Evolutionary conservation across 2,113 vertebrate species (phyloP).

Genomic region (Mobula birostris): DNA sequence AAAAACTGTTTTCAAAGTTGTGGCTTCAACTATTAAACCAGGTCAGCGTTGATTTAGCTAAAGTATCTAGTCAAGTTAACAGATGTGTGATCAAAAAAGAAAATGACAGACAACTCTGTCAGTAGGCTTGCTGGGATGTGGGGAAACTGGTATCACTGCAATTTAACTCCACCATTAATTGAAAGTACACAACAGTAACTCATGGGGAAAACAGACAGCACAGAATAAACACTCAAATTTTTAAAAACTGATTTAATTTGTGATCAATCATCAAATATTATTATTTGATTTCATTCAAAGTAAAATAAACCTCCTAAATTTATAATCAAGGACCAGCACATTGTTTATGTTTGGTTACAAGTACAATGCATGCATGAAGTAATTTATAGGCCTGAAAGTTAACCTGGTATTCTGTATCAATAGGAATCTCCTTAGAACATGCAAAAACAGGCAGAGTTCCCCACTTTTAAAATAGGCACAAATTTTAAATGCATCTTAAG

Average conservation of each 20-base stretch:
- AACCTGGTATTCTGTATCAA: background rate
- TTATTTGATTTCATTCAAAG: background rate
- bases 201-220: background rate
- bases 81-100: slow-evolving; percentile 19
- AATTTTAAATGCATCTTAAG: background rate
- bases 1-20: background rate
- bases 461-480: background rate
- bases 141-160: slow-evolving; percentile 9
- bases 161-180: background rate
- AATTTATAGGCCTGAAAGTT: background rate
- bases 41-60: background rate
- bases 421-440: background rate
- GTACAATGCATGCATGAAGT: background rate
- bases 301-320: background rate
- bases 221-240: background rate
- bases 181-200: background rate
- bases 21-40: background rate
- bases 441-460: background rate
- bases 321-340: background rate
- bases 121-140: background rate
- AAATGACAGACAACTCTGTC: slow-evolving; percentile 10
- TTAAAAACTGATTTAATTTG: background rate
- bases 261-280: background rate
- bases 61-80: slow-evolving; percentile 24
- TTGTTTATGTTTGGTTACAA: background rate